Evolutionary conservation across 2,888 invertebrate species (phyloP).

Genomic region (Leptura quadrifasciata): DNA sequence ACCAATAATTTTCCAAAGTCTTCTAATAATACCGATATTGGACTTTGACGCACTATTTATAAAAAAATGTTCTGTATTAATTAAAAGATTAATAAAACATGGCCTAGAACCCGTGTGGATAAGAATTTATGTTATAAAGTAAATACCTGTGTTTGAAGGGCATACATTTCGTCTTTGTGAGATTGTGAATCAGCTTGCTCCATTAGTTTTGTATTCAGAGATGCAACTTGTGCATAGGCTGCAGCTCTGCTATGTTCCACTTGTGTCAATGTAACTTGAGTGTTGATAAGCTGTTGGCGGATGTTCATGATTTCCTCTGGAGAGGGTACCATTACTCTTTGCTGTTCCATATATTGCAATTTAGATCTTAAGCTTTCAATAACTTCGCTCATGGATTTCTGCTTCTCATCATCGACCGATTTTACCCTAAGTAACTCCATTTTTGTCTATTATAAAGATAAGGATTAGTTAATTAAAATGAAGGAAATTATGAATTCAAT

Average conservation of each 20-base stretch:
- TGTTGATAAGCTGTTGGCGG: constrained; percentile 71
- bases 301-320: constrained; percentile 68
- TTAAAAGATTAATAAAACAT: background rate
- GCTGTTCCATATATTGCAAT: background rate
- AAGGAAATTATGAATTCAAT: background rate
- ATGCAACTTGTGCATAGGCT: constrained; percentile 66
- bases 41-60: too few species aligned
- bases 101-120: too few species aligned
- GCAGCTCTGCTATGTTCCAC: constrained; percentile 68
- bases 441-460: constrained; percentile 12
- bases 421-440: constrained; percentile 20
- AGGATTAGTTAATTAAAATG: background rate
- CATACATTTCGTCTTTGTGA: constrained; percentile 57
- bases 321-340: background rate
- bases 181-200: constrained; percentile 28
- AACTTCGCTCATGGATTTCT: constrained; percentile 34
- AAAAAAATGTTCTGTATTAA: too few species aligned
- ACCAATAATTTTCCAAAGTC: too few species aligned
- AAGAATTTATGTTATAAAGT: background rate
- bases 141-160: constrained; percentile 57
- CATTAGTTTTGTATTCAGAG: constrained; percentile 34
- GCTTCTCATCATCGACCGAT: constrained; percentile 23
- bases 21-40: too few species aligned
- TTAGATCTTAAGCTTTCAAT: constrained; percentile 50
- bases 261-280: constrained; percentile 75